Percentiles rank a stretch among this genome's conserved stretches.
Evolutionary conservation across 2,113 vertebrate species (phyloP).

Genomic region (Python bivittatus): DNA sequence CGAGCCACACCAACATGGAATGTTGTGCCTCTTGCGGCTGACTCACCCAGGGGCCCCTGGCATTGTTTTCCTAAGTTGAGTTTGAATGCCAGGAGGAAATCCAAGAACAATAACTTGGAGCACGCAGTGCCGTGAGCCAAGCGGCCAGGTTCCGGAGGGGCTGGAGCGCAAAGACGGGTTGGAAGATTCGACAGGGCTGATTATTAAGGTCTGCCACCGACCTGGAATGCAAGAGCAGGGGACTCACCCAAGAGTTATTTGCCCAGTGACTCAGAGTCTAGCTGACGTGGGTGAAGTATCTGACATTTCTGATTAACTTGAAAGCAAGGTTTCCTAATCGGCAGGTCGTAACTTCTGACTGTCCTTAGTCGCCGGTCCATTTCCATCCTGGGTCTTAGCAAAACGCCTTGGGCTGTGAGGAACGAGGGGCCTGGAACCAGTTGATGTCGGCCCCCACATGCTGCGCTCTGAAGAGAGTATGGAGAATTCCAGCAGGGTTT

Average conservation of each 20-base stretch:
- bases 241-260: not conserved
- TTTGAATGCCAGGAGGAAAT: not conserved
- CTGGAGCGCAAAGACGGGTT: not conserved
- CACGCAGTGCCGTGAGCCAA: constrained; percentile 36
- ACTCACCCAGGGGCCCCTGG: not conserved
- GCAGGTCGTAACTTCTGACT: constrained; percentile 59
- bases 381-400: not conserved
- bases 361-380: not conserved
- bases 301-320: constrained; percentile 38
- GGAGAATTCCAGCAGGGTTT: not conserved
- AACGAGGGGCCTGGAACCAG: not conserved
- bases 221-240: not conserved
- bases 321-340: constrained; percentile 35
- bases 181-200: not conserved
- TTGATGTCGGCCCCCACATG: accelerated
- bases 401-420: no score
- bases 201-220: not conserved
- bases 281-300: constrained; percentile 19
- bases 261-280: constrained; percentile 35
- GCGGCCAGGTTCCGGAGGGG: not conserved
- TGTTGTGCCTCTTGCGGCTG: not conserved
- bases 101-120: constrained; percentile 32
- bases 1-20: no score
- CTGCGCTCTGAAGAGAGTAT: not conserved
- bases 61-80: not conserved